Conservation (phyloP, 2,888 invertebrate species). For the Drosophila kokeensis region DNA sequence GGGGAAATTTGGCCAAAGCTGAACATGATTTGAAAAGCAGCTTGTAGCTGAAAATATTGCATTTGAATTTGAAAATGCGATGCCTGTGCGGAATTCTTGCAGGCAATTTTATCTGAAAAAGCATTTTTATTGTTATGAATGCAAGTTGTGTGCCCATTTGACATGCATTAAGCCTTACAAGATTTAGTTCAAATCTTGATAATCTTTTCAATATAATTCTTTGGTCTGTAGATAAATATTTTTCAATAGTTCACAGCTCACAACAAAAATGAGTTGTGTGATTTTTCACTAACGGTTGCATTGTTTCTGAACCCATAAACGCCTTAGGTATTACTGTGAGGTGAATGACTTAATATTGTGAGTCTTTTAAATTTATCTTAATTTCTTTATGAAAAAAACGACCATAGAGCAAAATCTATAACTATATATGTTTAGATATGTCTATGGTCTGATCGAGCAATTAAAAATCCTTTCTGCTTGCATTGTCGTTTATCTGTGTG, state of each 20-base stretch:
- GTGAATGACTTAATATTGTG: not conserved
- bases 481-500: not conserved
- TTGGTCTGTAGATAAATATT: not conserved
- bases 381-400: not conserved
- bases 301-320: not conserved
- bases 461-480: too few species aligned
- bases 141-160: not conserved
- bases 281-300: conserved; percentile 16
- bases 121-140: not conserved
- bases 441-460: not conserved
- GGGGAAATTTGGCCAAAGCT: not conserved
- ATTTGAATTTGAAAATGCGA: not conserved
- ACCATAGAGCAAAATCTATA: not conserved
- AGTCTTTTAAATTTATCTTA: not conserved
- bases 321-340: not conserved
- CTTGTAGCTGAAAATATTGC: not conserved
- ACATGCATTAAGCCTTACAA: not conserved
- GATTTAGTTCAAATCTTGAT: not conserved
- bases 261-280: not conserved
- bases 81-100: not conserved
- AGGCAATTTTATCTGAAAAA: not conserved
- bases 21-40: not conserved
- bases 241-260: not conserved
- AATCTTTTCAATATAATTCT: not conserved
- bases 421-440: not conserved